phyloP scores from a whole-genome alignment of 2,888 invertebrate species.

The Drosophila pseudotakahashii region DNA sequence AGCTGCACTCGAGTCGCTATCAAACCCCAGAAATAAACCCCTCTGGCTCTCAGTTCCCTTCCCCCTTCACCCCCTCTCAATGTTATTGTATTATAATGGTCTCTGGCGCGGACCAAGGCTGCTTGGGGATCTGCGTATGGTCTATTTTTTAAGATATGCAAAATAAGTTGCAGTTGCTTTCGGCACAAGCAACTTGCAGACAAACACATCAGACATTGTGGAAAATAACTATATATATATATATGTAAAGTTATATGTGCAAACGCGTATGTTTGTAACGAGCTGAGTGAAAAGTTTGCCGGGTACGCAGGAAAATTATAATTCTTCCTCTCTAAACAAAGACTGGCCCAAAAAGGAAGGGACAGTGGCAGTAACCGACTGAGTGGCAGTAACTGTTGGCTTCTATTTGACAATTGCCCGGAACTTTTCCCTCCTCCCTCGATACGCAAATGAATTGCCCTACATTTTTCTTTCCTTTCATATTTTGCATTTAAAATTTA shows the following conservation, averaged over 20 bases:
- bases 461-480: background rate
- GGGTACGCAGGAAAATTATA: conserved; percentile 69
- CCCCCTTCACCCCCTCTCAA: background rate
- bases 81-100: conserved; percentile 56
- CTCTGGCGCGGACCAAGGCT: conserved; percentile 43
- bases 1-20: conserved; percentile 39
- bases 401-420: conserved; percentile 33
- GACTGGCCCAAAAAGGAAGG: conserved; percentile 35
- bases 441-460: conserved; percentile 28
- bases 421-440: conserved; percentile 22
- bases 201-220: conserved; percentile 43
- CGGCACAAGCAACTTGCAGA: conserved; percentile 35
- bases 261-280: background rate
- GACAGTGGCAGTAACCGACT: conserved; percentile 22
- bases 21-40: conserved; percentile 15
- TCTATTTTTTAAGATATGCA: conserved; percentile 65
- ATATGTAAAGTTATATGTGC: too few species aligned
- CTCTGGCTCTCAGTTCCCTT: conserved; percentile 3
- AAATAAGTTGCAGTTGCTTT: conserved; percentile 64
- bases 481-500: conserved; percentile 3
- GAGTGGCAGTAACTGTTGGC: conserved; percentile 38
- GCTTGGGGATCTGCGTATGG: conserved; percentile 57
- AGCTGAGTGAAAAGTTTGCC: conserved; percentile 35
- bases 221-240: conserved; percentile 26
- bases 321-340: conserved; percentile 62